phyloP scores from a whole-genome alignment of 2,113 vertebrate species.

The Ptyas mucosa region DNA sequence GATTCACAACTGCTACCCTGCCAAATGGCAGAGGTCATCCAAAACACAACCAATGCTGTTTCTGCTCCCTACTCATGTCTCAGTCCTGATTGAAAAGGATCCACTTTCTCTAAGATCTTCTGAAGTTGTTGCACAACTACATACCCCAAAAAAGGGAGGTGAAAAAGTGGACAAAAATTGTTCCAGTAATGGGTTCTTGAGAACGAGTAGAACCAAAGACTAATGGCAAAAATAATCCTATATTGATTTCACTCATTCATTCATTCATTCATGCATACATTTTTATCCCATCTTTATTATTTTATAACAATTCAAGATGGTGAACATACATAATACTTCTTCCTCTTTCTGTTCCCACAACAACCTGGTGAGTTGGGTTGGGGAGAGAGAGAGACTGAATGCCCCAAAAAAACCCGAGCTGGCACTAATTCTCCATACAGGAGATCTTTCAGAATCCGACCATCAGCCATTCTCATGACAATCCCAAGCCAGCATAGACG shows the following conservation, averaged over 20 bases:
- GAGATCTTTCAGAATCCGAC: no score
- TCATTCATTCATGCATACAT: no score
- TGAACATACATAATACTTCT: background rate
- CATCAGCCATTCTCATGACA: no score
- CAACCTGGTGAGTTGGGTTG: background rate
- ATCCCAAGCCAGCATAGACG: no score
- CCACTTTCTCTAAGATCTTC: no score
- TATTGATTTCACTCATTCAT: background rate
- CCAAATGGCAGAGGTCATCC: no score
- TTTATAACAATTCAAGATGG: background rate
- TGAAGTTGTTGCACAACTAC: background rate
- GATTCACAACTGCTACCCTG: no score
- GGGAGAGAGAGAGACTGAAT: background rate
- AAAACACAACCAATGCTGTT: no score
- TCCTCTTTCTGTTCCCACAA: background rate
- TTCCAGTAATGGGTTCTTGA: background rate
- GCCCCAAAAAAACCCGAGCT: background rate
- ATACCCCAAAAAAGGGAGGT: background rate
- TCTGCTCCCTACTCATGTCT: no score
- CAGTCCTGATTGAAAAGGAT: no score
- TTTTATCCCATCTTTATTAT: background rate
- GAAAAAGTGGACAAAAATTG: background rate
- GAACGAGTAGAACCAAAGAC: background rate
- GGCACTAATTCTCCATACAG: no score
- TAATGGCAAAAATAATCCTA: background rate